Base-by-base conservation (phyloP, 2,888 invertebrate species). In the Scaptodrosophila latifasciaeformis region DNA sequence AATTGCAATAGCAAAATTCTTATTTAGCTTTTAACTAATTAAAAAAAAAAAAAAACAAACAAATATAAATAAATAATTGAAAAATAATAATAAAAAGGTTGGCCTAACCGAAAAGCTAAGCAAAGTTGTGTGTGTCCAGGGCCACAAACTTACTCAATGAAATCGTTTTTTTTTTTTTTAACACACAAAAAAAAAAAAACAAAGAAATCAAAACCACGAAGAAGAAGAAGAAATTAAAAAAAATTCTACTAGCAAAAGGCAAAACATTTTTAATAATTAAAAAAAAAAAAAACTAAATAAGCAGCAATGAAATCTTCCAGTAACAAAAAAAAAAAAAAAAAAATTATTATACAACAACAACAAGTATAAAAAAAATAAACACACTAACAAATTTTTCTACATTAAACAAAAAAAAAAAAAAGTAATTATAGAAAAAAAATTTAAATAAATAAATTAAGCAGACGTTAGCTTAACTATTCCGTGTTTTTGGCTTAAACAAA, bases 1-100 rank as follows among this genome's bases (percentile, higher is more conserved):
- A 65, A 75, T 69, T 71, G 76, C 72, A 76, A 72, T 76, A 72
- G 72, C 53, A 56, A 77, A 77, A 77, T 74, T 72, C 70, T 70
- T 77, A 65, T 74, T 75, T 72, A 72, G 72, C 68, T 62, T 70
- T 65, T 72, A 72, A 72, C 77, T 74, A 72, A 65, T 49, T 45
- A 37, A 6, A 19, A 49, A 40, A 47, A 40, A 12, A 18, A n/a
- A 34, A 17, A 37, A 31, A 31, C 6, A 31, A 4, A 27, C 27
- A 18, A 34, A 34, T n/a, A n/a, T n/a, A n/a, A n/a, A n/a, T n/a
- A 34, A 34, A 2, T 34, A 34, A 13, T 34, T 34, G 15, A 34
- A 4, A 34, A 34, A 30, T 13, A 34, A 34, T 34, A 34, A 34
- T 34, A 34, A 34, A 34, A n/a, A n/a, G n/a, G n/a, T n/a, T n/a